A percentile compares a stretch with the other conserved stretches of the same genome.
These are phyloP conservation scores for Sapayoa aenigma DNA, from an alignment of 2,113 vertebrate genomes.

Conservation along the genomic window DNA sequence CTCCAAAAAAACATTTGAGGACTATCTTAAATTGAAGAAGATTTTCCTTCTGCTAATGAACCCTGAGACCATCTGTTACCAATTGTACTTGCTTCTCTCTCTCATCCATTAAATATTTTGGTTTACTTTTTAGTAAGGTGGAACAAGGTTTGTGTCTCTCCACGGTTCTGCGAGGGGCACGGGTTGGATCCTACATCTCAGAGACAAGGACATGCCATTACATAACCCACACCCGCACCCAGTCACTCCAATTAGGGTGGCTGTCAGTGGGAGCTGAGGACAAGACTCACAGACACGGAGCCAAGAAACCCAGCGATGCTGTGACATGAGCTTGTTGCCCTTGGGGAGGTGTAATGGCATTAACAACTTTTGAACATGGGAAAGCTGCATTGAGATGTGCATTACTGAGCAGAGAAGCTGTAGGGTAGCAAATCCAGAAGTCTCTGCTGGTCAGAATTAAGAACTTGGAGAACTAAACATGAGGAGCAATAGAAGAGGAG, in stretches of 20 bases:
- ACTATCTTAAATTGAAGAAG: slow-evolving; percentile 44
- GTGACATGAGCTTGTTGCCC: not conserved
- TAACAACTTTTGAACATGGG: not conserved
- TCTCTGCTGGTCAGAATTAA: not conserved
- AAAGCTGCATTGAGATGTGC: not conserved
- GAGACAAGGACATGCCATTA: not conserved
- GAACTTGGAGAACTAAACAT: not conserved
- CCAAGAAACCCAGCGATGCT: not conserved
- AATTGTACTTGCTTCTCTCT: not conserved
- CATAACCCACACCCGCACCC: not conserved
- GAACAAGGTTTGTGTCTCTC: not conserved
- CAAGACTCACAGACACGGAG: not conserved
- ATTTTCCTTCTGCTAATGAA: slow-evolving; percentile 57
- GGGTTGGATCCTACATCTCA: not conserved
- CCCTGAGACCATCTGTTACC: slow-evolving; percentile 59
- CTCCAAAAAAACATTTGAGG: slow-evolving; percentile 7
- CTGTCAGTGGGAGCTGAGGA: not conserved
- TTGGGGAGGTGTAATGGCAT: slow-evolving; percentile 54
- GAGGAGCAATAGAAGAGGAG: not conserved
- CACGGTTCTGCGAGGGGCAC: fast-evolving
- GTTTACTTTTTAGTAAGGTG: not conserved
- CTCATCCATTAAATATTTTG: slow-evolving; percentile 49
- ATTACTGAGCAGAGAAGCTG: not conserved
- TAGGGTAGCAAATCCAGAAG: not conserved
- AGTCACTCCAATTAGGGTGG: not conserved